Conservation (phyloP, 2,888 invertebrate species). For the Bombyx huttoni region DNA sequence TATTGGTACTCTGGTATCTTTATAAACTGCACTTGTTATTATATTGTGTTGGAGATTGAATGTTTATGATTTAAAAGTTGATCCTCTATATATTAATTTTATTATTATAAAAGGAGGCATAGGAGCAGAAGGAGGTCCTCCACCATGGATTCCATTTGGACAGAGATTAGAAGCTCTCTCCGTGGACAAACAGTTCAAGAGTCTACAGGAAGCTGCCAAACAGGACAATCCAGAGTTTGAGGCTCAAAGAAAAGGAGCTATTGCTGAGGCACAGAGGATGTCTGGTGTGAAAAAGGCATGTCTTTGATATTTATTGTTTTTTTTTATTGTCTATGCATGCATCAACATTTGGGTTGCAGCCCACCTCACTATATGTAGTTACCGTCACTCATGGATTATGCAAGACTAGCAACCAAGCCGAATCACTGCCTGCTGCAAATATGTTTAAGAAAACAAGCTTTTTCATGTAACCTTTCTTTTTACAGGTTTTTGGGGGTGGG, state of each 20-base stretch:
- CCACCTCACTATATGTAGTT: too few relatives aligned
- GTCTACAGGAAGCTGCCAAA: constrained; percentile 73
- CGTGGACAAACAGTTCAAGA: constrained; percentile 79
- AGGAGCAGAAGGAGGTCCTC: constrained; percentile 84
- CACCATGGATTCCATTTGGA: constrained; percentile 94
- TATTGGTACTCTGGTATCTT: too few relatives aligned
- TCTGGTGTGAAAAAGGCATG: constrained; percentile 70
- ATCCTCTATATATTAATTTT: background rate
- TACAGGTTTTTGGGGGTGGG: constrained; percentile 75
- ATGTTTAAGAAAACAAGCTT: background rate
- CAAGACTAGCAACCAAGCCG: too few relatives aligned
- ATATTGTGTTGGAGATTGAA: too few relatives aligned
- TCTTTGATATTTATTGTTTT: background rate
- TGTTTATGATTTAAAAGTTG: constrained; percentile 3
- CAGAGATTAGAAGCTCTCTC: constrained; percentile 76
- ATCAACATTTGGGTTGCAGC: too few relatives aligned
- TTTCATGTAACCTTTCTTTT: constrained; percentile 1
- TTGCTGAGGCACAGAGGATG: constrained; percentile 85
- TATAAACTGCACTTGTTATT: too few relatives aligned
- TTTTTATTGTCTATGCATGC: too few relatives aligned
- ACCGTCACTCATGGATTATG: too few relatives aligned
- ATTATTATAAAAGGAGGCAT: constrained; percentile 48
- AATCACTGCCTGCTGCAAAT: too few relatives aligned
- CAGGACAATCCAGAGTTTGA: constrained; percentile 89
- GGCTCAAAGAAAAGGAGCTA: constrained; percentile 89